Conservation (phyloP, 2,797 vertebrate species). For the Cyprinodon diabolis region DNA sequence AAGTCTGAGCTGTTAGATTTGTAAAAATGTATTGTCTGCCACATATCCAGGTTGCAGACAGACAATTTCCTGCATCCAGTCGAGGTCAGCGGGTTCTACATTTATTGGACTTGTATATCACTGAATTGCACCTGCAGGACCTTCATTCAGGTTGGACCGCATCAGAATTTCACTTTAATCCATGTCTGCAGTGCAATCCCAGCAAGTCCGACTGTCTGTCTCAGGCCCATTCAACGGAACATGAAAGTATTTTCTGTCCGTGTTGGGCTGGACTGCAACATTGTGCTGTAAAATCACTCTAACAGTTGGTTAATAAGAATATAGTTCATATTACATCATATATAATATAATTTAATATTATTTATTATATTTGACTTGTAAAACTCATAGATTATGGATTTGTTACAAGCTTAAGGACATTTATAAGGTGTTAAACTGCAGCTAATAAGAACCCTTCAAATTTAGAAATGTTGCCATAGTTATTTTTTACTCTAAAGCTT, state of each 20-base stretch:
- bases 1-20: not conserved
- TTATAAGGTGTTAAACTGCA: no score
- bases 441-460: no score
- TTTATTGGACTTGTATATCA: not conserved
- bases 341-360: no score
- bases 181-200: not conserved
- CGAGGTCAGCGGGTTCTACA: not conserved
- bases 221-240: not conserved
- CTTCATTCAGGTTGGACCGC: not conserved
- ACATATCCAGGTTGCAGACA: not conserved
- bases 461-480: no score
- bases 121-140: not conserved
- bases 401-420: no score
- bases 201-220: not conserved
- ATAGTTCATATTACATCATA: no score
- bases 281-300: not conserved
- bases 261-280: not conserved
- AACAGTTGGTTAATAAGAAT: no score
- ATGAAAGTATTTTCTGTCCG: not conserved
- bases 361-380: no score
- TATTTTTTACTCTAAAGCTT: no score
- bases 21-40: not conserved
- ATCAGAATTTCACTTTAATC: not conserved
- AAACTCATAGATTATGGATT: no score
- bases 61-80: slow-evolving; percentile 2